phyloP scores from a whole-genome alignment of 2,888 invertebrate species.

The Lithosia quadra region DNA sequence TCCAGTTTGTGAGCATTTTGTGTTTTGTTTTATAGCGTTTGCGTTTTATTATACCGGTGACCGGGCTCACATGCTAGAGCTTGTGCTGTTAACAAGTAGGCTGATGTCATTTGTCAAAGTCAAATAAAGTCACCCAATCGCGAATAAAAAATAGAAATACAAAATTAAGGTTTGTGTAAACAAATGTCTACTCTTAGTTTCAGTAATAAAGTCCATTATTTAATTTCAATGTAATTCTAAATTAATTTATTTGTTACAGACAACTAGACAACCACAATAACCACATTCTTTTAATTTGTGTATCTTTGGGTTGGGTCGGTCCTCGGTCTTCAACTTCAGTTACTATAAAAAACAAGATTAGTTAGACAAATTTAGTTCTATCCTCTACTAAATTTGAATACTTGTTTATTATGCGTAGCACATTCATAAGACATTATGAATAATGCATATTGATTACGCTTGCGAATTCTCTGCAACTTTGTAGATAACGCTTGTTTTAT shows the following conservation, averaged over 20 bases:
- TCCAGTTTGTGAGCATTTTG: too few species aligned
- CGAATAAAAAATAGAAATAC: background rate
- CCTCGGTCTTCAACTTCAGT: background rate
- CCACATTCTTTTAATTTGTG: background rate
- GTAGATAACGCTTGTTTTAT: constrained; percentile 1
- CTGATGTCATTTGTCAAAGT: too few species aligned
- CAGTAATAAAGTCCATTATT: background rate
- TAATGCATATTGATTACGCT: constrained; percentile 5
- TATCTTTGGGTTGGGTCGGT: background rate
- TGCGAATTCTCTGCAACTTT: background rate
- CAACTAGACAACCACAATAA: background rate
- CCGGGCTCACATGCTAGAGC: too few species aligned
- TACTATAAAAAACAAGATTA: too few species aligned
- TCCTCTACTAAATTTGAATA: background rate
- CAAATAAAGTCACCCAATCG: background rate
- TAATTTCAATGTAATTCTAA: background rate
- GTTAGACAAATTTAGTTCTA: background rate
- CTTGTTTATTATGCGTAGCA: background rate
- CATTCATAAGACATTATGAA: background rate
- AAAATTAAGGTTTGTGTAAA: background rate
- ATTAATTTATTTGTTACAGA: too few species aligned
- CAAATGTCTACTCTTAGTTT: background rate
- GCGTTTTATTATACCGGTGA: too few species aligned
- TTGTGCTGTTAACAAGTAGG: too few species aligned
- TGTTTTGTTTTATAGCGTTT: too few species aligned